Evolutionary conservation across 2,888 invertebrate species (phyloP).

Genomic region (Ecliptopera silaceata): DNA sequence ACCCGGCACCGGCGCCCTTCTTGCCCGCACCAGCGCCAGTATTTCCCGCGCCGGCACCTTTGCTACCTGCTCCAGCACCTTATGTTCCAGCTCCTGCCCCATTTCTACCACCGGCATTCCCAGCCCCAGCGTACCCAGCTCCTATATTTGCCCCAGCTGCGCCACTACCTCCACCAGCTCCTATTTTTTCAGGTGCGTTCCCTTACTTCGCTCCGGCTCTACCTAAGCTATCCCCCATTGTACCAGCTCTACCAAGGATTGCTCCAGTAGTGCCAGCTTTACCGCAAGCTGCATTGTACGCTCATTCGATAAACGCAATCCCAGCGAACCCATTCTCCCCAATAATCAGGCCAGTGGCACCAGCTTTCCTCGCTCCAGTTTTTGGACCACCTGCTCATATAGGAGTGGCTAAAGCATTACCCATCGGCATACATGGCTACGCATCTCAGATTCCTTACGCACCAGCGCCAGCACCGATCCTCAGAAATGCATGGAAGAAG

Average conservation of each 20-base stretch:
- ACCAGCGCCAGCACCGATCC: slow-evolving; percentile 51
- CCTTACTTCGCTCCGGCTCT: slow-evolving; percentile 29
- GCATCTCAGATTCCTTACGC: slow-evolving; percentile 48
- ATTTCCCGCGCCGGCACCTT: slow-evolving; percentile 41
- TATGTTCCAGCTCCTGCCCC: slow-evolving; percentile 36
- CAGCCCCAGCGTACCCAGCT: slow-evolving; percentile 31
- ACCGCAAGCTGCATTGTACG: slow-evolving; percentile 42
- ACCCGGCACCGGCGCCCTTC: slow-evolving; percentile 31
- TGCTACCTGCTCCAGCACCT: slow-evolving; percentile 40
- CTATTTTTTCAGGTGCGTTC: slow-evolving; percentile 32
- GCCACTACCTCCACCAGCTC: slow-evolving; percentile 35
- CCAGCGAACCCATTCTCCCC: slow-evolving; percentile 56
- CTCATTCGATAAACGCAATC: slow-evolving; percentile 38
- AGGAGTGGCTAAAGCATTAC: slow-evolving; percentile 50
- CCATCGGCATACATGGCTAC: slow-evolving; percentile 49
- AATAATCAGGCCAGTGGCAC: slow-evolving; percentile 49
- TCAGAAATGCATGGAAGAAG: slow-evolving; percentile 71
- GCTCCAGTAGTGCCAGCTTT: slow-evolving; percentile 30
- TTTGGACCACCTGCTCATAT: slow-evolving; percentile 55
- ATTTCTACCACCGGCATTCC: slow-evolving; percentile 30
- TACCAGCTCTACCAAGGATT: slow-evolving; percentile 33
- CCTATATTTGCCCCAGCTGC: slow-evolving; percentile 31
- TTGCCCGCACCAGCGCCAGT: slow-evolving; percentile 40
- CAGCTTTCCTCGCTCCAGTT: slow-evolving; percentile 44
- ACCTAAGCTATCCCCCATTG: slow-evolving; percentile 30